Evolutionary conservation across 2,888 invertebrate genomes (phyloP).

Genomic region (Dyspetes luteomarginatus): DNA sequence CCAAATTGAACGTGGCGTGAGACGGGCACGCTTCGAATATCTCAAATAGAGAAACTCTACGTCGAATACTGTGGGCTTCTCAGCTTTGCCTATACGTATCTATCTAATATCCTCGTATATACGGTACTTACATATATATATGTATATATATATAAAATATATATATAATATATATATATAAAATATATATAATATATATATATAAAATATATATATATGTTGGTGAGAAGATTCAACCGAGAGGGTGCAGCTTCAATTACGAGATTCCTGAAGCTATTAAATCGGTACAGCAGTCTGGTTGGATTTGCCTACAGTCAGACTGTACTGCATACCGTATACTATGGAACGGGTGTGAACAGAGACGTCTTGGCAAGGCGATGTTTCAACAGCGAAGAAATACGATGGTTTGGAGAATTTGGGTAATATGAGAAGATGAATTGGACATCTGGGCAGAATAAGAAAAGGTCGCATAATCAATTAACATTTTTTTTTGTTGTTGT

Average conservation of each 20-base stretch:
- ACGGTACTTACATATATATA: no score
- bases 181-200: no score
- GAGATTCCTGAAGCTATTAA: conserved; percentile 61
- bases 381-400: conserved; percentile 29
- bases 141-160: not conserved
- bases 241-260: conserved; percentile 59
- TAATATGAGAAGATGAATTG: no score
- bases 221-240: conserved; percentile 35
- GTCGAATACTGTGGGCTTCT: conserved; percentile 31
- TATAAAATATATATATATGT: not conserved
- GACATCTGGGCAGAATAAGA: no score
- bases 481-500: no score
- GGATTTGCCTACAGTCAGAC: conserved; percentile 3
- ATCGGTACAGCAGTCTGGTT: conserved; percentile 40
- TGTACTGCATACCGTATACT: not conserved
- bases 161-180: not conserved
- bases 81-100: conserved; percentile 17
- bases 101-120: conserved; percentile 22
- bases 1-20: conserved; percentile 56
- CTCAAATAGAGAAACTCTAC: conserved; percentile 56
- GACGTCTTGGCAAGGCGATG: conserved; percentile 9
- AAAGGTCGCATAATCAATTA: no score
- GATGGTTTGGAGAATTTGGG: no score
- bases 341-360: conserved; percentile 12
- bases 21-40: conserved; percentile 56